Percentiles rank a stretch among this genome's conserved stretches.
phyloP scores from a whole-genome alignment of 1,140 invertebrate genomes.

The Oryzaephilus surinamensis region DNA sequence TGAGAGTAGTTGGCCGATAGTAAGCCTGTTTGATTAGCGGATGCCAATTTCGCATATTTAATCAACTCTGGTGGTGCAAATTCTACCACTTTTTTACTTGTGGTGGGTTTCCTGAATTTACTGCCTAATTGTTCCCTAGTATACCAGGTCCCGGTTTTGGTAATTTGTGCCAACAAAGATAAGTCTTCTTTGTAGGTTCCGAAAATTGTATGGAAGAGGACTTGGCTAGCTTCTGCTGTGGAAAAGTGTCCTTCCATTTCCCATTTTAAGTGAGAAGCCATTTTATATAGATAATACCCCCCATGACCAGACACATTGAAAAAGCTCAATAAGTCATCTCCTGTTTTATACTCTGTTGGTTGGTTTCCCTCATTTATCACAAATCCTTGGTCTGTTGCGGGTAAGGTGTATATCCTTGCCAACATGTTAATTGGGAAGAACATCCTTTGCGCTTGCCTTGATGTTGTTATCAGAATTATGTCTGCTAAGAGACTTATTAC shows the following conservation, averaged over 20 bases:
- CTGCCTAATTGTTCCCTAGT: conserved; percentile 8
- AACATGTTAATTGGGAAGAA: too few species aligned
- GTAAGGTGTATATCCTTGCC: too few species aligned
- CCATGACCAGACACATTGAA: too few species aligned
- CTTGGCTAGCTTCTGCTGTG: background rate
- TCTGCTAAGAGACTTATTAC: too few species aligned
- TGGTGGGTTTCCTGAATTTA: conserved; percentile 5
- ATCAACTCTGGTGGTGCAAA: background rate
- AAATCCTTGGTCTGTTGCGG: too few species aligned
- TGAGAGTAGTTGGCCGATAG: background rate
- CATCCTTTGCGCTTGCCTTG: too few species aligned
- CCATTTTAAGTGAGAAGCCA: too few species aligned
- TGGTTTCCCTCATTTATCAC: too few species aligned
- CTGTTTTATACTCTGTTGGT: too few species aligned
- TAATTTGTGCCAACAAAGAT: conserved; percentile 5
- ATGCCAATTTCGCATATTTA: background rate
- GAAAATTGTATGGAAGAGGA: conserved; percentile 8
- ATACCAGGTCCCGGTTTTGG: conserved; percentile 3
- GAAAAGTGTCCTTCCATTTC: conserved; percentile 4
- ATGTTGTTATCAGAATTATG: too few species aligned
- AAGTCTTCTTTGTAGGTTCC: conserved; percentile 10
- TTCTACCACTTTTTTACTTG: background rate
- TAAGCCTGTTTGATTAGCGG: background rate
- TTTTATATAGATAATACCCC: too few species aligned
- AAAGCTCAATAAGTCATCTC: too few species aligned